Conservation (phyloP, 2,888 invertebrate genomes). For the Scelioninae gen. 1 region DNA sequence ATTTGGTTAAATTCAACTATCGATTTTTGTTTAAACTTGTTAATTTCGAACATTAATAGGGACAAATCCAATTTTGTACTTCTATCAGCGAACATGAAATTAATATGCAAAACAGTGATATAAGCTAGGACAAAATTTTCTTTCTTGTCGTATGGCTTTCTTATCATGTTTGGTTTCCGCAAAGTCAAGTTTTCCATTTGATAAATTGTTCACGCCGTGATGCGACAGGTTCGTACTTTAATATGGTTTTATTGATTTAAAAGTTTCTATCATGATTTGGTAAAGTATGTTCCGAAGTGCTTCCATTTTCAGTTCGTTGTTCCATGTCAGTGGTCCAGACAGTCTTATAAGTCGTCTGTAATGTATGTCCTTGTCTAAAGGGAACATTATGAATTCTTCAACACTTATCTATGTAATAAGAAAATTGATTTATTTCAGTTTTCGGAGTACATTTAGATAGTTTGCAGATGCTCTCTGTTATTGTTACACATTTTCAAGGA, state of each 20-base stretch:
- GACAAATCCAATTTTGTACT: too few species aligned
- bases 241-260: constrained; percentile 54
- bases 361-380: constrained; percentile 39
- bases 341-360: constrained; percentile 41
- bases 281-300: constrained; percentile 43
- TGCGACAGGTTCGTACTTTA: constrained; percentile 19
- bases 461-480: not conserved
- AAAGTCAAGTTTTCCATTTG: constrained; percentile 28
- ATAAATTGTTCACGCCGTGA: constrained; percentile 32
- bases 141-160: not conserved
- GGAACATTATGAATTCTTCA: constrained; percentile 32
- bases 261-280: constrained; percentile 54
- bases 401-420: constrained; percentile 35
- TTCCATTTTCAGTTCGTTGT: constrained; percentile 39
- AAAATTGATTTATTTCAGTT: constrained; percentile 39
- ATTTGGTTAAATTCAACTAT: too few species aligned
- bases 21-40: too few species aligned
- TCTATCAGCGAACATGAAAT: too few species aligned
- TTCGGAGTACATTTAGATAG: constrained; percentile 1
- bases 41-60: too few species aligned
- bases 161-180: constrained; percentile 20
- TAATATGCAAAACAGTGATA: too few species aligned
- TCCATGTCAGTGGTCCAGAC: constrained; percentile 36
- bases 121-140: too few species aligned
- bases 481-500: not conserved